phyloP scores from a whole-genome alignment of 2,888 invertebrate genomes.

The Arenicola marina region DNA sequence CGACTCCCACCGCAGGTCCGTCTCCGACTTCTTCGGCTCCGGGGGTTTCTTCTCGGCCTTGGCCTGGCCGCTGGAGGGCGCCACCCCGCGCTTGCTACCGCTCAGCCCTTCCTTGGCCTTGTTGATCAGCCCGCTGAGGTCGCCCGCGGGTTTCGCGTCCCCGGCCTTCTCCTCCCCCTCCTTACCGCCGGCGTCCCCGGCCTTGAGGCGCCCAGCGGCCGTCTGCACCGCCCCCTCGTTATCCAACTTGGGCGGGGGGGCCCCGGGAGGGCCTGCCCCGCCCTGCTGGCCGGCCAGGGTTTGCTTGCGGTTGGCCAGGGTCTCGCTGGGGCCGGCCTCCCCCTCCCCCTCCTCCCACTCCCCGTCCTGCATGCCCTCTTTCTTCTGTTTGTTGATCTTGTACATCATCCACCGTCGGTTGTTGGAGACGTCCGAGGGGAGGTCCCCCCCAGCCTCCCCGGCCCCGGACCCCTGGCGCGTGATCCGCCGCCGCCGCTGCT shows the following conservation, averaged over 20 bases:
- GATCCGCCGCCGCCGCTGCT: conserved; percentile 17
- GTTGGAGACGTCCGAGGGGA: conserved; percentile 16
- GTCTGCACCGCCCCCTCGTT: neutral
- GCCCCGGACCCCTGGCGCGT: too few species aligned
- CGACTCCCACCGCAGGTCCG: conserved; percentile 93
- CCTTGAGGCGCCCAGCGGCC: neutral
- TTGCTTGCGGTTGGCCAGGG: conserved; percentile 6
- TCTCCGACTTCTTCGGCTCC: conserved; percentile 21
- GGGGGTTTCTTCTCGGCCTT: conserved; percentile 13
- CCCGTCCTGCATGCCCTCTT: conserved; percentile 6
- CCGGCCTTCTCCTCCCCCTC: neutral
- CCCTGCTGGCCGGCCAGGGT: neutral
- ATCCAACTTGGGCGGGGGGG: neutral
- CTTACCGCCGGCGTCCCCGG: neutral
- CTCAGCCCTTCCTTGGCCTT: conserved; percentile 92
- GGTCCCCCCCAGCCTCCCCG: conserved; percentile 9
- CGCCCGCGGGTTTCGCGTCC: neutral
- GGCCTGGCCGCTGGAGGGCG: neutral
- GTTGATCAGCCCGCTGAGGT: conserved; percentile 84
- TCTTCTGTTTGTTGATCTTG: conserved; percentile 25
- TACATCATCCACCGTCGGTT: conserved; percentile 36
- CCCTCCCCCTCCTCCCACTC: neutral
- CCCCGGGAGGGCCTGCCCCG: neutral
- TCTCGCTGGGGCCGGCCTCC: neutral
- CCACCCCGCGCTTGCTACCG: conserved; percentile 74